A percentile compares a stretch with the other conserved stretches of the same genome.
Conservation (phyloP, 2,797 vertebrate genomes). For the Channallabes apus region DNA sequence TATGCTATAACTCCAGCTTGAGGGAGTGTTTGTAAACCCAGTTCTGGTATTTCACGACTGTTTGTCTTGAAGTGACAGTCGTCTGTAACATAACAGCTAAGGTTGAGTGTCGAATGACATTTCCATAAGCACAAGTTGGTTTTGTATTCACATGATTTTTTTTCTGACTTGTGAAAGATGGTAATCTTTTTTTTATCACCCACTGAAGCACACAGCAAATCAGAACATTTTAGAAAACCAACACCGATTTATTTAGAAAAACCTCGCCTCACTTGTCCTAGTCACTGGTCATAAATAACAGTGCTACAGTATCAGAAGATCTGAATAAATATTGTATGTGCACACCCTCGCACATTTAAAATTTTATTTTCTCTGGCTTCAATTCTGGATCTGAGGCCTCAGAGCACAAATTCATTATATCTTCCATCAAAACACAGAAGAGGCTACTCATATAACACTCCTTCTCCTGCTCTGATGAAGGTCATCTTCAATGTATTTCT, state of each 20-base stretch:
- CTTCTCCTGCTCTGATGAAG: constrained; percentile 6
- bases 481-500: background rate
- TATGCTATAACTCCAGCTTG: background rate
- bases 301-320: constrained; percentile 4
- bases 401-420: constrained; percentile 34
- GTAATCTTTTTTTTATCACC: background rate
- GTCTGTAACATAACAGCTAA: background rate
- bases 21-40: background rate
- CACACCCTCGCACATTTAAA: constrained; percentile 20
- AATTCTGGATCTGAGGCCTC: constrained; percentile 17
- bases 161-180: background rate
- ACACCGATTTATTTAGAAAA: background rate
- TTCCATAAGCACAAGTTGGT: constrained; percentile 13
- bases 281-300: constrained; percentile 23
- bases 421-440: background rate
- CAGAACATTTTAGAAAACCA: constrained; percentile 4
- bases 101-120: background rate
- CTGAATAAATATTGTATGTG: constrained; percentile 9
- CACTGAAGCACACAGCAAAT: background rate
- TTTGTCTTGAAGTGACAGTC: background rate
- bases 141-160: constrained; percentile 1
- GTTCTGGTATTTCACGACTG: background rate
- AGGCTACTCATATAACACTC: constrained; percentile 10
- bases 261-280: background rate
- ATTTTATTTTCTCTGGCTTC: constrained; percentile 34